phyloP scores from a whole-genome alignment of 2,888 invertebrate species.

The Allolobophora icterica region DNA sequence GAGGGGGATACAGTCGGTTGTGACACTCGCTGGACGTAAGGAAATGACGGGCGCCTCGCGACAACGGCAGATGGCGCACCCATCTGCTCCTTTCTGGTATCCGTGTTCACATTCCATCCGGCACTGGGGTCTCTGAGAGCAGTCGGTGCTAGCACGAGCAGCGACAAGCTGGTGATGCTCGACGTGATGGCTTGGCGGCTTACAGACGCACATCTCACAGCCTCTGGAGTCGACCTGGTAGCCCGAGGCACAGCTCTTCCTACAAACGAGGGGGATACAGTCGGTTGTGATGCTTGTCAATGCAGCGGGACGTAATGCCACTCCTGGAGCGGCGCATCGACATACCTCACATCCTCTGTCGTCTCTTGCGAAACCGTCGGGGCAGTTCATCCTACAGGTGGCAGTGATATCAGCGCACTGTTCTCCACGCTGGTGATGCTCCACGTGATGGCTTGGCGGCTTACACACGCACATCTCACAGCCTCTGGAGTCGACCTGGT shows the following conservation, averaged over 20 bases:
- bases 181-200: not conserved
- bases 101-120: not conserved
- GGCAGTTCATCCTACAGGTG: not conserved
- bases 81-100: not conserved
- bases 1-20: not conserved
- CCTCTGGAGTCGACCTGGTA: slow-evolving; percentile 23
- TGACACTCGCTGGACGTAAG: not conserved
- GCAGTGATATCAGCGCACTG: not conserved
- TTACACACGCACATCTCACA: not conserved
- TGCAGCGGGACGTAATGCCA: not conserved
- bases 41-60: slow-evolving; percentile 36
- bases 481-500: slow-evolving; percentile 28
- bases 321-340: not conserved
- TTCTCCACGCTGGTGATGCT: not conserved
- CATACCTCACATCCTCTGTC: not conserved
- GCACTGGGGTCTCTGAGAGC: not conserved
- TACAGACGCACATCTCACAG: slow-evolving; percentile 2
- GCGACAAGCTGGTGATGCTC: not conserved
- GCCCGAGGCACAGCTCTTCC: not conserved
- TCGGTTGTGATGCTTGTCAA: not conserved
- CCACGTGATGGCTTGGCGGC: not conserved
- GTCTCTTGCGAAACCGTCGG: not conserved
- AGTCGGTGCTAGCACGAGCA: not conserved
- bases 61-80: not conserved
- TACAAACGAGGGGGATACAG: not conserved